phyloP scores from a whole-genome alignment of 2,797 vertebrate species.

The Muscicapa striata region DNA sequence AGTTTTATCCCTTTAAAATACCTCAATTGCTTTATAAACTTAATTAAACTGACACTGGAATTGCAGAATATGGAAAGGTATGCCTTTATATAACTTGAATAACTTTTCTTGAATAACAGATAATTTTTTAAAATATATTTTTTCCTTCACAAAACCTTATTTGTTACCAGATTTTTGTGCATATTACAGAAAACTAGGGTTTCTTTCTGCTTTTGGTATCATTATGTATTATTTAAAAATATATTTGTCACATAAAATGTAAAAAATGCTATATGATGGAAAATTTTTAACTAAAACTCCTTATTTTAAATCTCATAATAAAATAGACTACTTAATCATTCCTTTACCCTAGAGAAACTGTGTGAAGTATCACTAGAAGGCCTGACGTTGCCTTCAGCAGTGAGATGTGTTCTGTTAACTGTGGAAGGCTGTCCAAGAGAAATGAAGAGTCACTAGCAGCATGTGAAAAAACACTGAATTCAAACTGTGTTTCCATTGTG shows the following conservation, averaged over 20 bases:
- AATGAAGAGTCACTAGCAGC: neutral
- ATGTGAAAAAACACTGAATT: neutral
- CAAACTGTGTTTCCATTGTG: neutral
- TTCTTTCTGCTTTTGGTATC: neutral
- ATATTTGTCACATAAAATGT: neutral
- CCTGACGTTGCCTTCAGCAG: neutral
- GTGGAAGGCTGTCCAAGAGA: neutral
- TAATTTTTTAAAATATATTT: neutral
- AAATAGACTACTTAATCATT: neutral
- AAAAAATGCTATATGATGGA: neutral
- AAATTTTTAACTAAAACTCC: neutral
- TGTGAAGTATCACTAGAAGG: neutral
- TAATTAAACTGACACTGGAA: neutral
- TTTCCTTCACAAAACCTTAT: neutral
- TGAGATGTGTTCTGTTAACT: fast-evolving
- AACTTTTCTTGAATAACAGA: neutral
- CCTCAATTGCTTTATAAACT: neutral
- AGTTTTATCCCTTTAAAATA: neutral
- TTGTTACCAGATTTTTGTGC: neutral
- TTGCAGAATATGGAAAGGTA: neutral
- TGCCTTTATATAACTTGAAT: neutral
- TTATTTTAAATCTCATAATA: neutral
- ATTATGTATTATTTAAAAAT: neutral
- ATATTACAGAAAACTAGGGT: neutral
- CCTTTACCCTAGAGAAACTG: neutral